These are phyloP conservation scores for Seira ritae DNA, from an alignment of 2,888 invertebrate genomes.

Conservation along the genomic window DNA sequence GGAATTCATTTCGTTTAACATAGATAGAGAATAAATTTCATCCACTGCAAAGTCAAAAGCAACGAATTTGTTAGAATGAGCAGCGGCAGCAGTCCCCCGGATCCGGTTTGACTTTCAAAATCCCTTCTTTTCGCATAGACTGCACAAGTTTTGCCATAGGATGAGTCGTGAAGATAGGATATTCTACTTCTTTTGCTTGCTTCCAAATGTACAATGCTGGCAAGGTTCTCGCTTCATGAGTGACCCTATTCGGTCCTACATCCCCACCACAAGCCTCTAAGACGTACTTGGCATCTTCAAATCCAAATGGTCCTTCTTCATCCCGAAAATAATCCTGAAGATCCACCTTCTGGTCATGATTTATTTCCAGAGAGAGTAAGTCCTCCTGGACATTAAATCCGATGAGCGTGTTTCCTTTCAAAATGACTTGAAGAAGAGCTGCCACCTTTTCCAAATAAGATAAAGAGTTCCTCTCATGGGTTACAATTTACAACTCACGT, in stretches of 20 bases:
- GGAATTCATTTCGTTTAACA: no score
- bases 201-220: constrained; percentile 23
- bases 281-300: constrained; percentile 15
- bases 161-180: constrained; percentile 15
- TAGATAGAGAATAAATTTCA: no score
- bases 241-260: constrained; percentile 8
- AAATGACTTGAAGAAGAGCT: not conserved
- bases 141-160: constrained; percentile 10
- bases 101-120: not conserved
- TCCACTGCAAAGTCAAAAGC: no score
- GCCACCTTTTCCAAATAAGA: constrained; percentile 12
- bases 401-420: constrained; percentile 10
- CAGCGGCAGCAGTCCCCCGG: not conserved
- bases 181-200: constrained; percentile 13
- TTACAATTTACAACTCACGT: not conserved
- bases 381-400: constrained; percentile 26
- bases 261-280: not conserved
- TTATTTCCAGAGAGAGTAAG: constrained; percentile 1
- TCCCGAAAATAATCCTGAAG: constrained; percentile 27
- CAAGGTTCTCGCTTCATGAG: constrained; percentile 18
- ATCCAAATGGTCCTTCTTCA: constrained; percentile 10
- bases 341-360: constrained; percentile 21
- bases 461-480: not conserved
- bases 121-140: not conserved
- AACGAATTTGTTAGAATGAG: not conserved